Evolutionary conservation across 2,888 invertebrate species (phyloP).

Genomic region (Lumbricus terrestris): DNA sequence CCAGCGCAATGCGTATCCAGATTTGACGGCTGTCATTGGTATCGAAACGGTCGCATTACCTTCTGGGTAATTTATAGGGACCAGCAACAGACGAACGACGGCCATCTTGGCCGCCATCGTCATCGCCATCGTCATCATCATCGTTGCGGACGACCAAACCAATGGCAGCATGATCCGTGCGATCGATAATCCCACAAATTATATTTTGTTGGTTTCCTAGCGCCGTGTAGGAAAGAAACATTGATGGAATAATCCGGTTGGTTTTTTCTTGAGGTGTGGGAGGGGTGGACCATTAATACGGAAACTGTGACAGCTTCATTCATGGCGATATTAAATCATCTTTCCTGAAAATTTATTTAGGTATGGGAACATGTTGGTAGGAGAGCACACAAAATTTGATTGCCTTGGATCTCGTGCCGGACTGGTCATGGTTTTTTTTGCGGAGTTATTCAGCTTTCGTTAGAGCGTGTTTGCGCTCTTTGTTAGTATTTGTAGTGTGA

Average conservation of each 20-base stretch:
- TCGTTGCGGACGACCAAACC: background rate
- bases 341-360: background rate
- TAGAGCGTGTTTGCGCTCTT: background rate
- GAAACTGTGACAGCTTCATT: background rate
- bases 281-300: background rate
- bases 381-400: background rate
- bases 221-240: background rate
- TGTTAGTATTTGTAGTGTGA: background rate
- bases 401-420: background rate
- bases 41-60: background rate
- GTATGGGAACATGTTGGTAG: background rate
- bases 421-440: background rate
- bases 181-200: slow-evolving; percentile 3
- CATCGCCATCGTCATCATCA: too few species aligned
- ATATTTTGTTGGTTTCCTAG: background rate
- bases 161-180: background rate
- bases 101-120: too few species aligned
- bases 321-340: background rate
- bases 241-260: background rate
- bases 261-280: too few species aligned
- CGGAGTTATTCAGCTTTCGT: background rate
- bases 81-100: background rate
- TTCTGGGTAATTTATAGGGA: background rate
- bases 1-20: background rate
- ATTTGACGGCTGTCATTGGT: background rate